Percentiles rank a stretch among this genome's conserved stretches.
phyloP scores from a whole-genome alignment of 2,113 vertebrate species.

The Ameiurus melas region DNA sequence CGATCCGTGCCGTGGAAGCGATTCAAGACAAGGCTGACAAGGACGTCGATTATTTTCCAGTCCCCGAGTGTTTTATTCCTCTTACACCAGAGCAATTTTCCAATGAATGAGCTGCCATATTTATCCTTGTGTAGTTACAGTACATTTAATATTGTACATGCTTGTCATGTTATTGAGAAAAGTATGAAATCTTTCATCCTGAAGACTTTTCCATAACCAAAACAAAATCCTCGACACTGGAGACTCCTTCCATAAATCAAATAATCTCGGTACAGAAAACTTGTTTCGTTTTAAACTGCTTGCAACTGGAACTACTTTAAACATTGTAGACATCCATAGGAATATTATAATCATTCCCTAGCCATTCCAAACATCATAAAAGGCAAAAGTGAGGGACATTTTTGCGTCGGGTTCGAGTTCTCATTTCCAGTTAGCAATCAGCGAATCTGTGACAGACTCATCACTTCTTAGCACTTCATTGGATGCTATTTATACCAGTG shows the following conservation, averaged over 20 bases:
- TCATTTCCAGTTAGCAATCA: not conserved
- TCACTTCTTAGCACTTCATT: conserved; percentile 1
- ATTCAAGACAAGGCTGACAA: not conserved
- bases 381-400: not conserved
- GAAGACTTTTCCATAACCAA: not conserved
- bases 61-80: not conserved
- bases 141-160: not conserved
- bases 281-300: not conserved
- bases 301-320: not conserved
- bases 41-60: not conserved
- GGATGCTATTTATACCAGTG: conserved; percentile 32
- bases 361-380: not conserved
- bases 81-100: not conserved
- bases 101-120: not conserved
- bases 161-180: not conserved
- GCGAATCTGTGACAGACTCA: conserved; percentile 36
- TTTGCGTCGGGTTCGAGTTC: not conserved
- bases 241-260: not conserved
- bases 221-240: not conserved
- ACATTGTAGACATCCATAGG: not conserved
- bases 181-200: not conserved
- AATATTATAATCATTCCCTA: not conserved
- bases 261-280: not conserved
- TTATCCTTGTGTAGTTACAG: not conserved
- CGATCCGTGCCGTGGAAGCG: not conserved